Percentiles rank a stretch among this genome's conserved stretches.
These are phyloP conservation scores for Spea multiplicata DNA, from an alignment of 2,113 vertebrate species.

Conservation along the genomic window DNA sequence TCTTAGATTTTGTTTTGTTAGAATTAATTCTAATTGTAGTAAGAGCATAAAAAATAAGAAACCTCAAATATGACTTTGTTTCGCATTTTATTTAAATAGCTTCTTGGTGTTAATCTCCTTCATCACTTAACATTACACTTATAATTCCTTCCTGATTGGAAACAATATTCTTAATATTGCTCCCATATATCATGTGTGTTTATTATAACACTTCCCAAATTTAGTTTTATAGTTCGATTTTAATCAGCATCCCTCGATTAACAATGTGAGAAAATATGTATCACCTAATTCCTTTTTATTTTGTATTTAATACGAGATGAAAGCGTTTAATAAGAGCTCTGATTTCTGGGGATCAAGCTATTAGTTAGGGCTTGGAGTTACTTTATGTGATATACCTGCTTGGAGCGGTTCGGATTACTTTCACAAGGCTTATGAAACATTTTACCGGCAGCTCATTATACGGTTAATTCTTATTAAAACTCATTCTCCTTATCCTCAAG, in stretches of 20 bases:
- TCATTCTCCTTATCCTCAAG: constrained; percentile 26
- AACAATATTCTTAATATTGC: not conserved
- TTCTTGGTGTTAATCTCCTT: not conserved
- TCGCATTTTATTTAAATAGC: not conserved
- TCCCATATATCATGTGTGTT: not conserved
- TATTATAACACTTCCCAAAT: constrained; percentile 30
- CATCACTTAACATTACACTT: not conserved
- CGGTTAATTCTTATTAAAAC: constrained; percentile 20
- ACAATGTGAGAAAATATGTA: constrained; percentile 58
- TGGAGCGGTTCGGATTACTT: constrained; percentile 1
- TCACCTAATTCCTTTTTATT: constrained; percentile 57
- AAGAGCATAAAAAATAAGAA: too few species aligned
- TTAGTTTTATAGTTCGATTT: constrained; percentile 50
- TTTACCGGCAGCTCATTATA: constrained; percentile 42
- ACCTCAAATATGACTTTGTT: too few species aligned
- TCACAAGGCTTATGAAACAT: constrained; percentile 19
- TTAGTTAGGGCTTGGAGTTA: constrained; percentile 4
- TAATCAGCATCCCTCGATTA: constrained; percentile 62
- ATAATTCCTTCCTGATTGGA: not conserved
- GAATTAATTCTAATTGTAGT: too few species aligned
- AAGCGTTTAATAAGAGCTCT: not conserved
- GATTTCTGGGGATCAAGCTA: constrained; percentile 7
- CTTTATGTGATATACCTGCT: constrained; percentile 15
- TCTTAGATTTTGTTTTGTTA: too few species aligned
- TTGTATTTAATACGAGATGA: constrained; percentile 49